Conservation (phyloP, 2,888 invertebrate species). For the Sinodicranocentrus sp. region DNA sequence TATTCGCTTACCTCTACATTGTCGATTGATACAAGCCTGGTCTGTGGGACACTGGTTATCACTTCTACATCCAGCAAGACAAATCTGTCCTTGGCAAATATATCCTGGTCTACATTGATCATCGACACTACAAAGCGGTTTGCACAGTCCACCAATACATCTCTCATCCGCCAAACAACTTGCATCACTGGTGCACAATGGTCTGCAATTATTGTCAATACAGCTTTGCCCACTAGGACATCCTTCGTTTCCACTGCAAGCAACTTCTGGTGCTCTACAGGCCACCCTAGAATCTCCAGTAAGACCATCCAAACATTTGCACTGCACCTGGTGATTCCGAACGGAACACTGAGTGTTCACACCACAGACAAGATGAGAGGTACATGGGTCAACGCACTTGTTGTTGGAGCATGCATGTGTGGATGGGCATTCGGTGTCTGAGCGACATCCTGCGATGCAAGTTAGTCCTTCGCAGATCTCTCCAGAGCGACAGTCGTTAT, state of each 20-base stretch:
- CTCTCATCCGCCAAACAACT: slow-evolving; percentile 92
- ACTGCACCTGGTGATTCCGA: slow-evolving; percentile 86
- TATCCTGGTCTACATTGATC: slow-evolving; percentile 88
- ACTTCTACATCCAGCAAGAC: slow-evolving; percentile 91
- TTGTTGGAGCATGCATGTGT: slow-evolving; percentile 87
- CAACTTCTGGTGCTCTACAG: slow-evolving; percentile 85
- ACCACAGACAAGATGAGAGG: slow-evolving; percentile 88
- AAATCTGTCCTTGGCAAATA: slow-evolving; percentile 92
- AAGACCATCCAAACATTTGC: slow-evolving; percentile 85
- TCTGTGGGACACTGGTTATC: slow-evolving; percentile 87
- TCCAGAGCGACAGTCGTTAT: slow-evolving; percentile 91
- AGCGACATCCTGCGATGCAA: slow-evolving; percentile 89
- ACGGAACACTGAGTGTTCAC: slow-evolving; percentile 88
- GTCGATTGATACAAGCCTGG: slow-evolving; percentile 89
- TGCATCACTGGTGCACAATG: slow-evolving; percentile 88
- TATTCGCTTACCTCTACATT: slow-evolving; percentile 84
- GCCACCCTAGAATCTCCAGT: slow-evolving; percentile 87
- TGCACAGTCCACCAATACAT: slow-evolving; percentile 90
- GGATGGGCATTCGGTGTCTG: slow-evolving; percentile 87
- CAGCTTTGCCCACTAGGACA: slow-evolving; percentile 87
- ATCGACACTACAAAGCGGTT: slow-evolving; percentile 92
- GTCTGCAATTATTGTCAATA: slow-evolving; percentile 87
- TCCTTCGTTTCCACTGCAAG: slow-evolving; percentile 84
- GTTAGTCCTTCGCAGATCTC: slow-evolving; percentile 91
- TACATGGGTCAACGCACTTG: slow-evolving; percentile 88